Evolutionary conservation across 2,888 invertebrate genomes (phyloP).

Genomic region (Hypomecis punctinalis): DNA sequence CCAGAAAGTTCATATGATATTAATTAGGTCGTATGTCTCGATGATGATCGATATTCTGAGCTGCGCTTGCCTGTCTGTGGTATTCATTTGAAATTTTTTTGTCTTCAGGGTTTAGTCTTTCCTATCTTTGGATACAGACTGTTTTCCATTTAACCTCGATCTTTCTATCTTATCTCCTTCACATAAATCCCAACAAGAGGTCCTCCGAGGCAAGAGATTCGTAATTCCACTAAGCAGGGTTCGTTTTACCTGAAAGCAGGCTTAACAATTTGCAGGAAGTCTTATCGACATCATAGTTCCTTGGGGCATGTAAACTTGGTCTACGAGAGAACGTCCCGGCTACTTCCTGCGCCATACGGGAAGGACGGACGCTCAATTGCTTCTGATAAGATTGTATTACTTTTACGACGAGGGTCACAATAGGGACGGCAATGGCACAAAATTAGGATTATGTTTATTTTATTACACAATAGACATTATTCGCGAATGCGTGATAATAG

Average conservation of each 20-base stretch:
- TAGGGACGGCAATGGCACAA: conserved; percentile 25
- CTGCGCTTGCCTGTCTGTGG: too few relatives aligned
- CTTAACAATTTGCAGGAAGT: conserved; percentile 38
- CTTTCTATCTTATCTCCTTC: conserved; percentile 15
- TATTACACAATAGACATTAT: conserved; percentile 26
- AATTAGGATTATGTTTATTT: conserved; percentile 36
- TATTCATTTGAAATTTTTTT: too few relatives aligned
- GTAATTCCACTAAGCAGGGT: conserved; percentile 25
- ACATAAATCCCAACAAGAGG: conserved; percentile 26
- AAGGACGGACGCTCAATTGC: conserved; percentile 31
- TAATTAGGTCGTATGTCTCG: too few relatives aligned
- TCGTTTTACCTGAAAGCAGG: conserved; percentile 30
- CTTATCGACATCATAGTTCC: conserved; percentile 27
- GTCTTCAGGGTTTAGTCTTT: background rate
- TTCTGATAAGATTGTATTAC: conserved; percentile 30
- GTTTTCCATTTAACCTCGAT: conserved; percentile 3
- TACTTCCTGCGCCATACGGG: conserved; percentile 32
- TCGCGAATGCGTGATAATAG: conserved; percentile 22
- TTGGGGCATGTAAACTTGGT: conserved; percentile 26
- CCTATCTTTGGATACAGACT: background rate
- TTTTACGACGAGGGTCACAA: conserved; percentile 30
- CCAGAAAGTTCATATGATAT: too few relatives aligned
- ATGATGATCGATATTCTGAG: too few relatives aligned
- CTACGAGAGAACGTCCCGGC: conserved; percentile 19
- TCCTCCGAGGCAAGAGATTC: conserved; percentile 22